Evolutionary conservation across 2,888 invertebrate genomes (phyloP).

Genomic region (Tetramorium bicarinatum): DNA sequence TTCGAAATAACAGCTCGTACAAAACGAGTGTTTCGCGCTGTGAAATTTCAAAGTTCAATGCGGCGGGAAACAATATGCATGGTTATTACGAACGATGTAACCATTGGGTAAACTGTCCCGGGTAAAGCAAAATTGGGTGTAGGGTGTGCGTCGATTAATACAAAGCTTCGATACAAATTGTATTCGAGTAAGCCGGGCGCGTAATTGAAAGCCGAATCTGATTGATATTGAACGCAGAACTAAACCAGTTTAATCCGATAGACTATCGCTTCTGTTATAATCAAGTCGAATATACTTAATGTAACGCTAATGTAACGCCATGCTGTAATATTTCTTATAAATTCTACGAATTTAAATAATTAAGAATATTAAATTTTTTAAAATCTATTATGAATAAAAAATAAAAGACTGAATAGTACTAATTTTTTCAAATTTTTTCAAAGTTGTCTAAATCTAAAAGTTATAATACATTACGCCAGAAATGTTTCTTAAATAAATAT

Average conservation of each 20-base stretch:
- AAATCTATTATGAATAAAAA: background rate
- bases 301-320: background rate
- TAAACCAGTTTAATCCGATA: constrained; percentile 51
- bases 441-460: background rate
- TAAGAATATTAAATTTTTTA: background rate
- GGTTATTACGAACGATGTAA: constrained; percentile 17
- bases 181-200: constrained; percentile 46
- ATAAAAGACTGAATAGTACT: background rate
- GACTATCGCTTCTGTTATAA: constrained; percentile 24
- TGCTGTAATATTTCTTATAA: background rate
- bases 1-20: constrained; percentile 25
- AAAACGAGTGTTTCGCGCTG: background rate
- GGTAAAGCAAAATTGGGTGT: background rate
- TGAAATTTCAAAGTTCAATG: constrained; percentile 49
- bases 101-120: constrained; percentile 3
- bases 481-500: background rate
- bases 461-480: background rate
- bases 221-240: constrained; percentile 53
- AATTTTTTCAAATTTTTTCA: background rate
- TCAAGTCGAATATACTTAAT: background rate
- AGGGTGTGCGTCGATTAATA: constrained; percentile 1
- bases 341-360: background rate
- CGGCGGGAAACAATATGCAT: constrained; percentile 12
- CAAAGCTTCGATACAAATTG: constrained; percentile 56
- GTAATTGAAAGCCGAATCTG: constrained; percentile 62